These are phyloP conservation scores for Siniperca obscura DNA, from an alignment of 2,797 vertebrate species.

Conservation along the genomic window DNA sequence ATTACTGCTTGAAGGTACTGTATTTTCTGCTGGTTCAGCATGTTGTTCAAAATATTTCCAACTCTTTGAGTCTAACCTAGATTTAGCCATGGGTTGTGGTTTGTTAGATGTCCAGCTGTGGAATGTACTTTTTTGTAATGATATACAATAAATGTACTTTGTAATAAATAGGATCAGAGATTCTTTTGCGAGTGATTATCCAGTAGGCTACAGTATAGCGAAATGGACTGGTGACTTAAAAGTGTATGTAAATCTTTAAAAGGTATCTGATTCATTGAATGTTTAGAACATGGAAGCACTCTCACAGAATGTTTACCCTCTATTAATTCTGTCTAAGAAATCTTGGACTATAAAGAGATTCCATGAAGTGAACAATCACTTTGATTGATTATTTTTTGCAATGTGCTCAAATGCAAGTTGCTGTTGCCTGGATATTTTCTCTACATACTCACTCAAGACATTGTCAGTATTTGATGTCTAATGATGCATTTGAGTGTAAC, in stretches of 20 bases:
- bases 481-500: conserved; percentile 14
- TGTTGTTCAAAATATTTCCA: neutral
- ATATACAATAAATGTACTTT: neutral
- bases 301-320: neutral
- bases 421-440: neutral
- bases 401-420: neutral
- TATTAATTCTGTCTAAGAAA: conserved; percentile 9
- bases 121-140: neutral
- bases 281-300: conserved; percentile 47
- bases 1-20: neutral
- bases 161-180: neutral
- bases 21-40: neutral
- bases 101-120: neutral
- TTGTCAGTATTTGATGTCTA: conserved; percentile 5
- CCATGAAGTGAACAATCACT: conserved; percentile 22
- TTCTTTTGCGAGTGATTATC: neutral
- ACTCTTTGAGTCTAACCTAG: neutral
- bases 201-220: neutral
- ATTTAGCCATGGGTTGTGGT: conserved; percentile 14
- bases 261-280: neutral
- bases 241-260: neutral
- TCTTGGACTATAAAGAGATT: conserved; percentile 14
- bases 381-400: neutral
- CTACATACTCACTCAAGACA: neutral
- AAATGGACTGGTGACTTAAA: neutral